Conservation (phyloP, 2,113 vertebrate species). For the Triplophysa dalaica region DNA sequence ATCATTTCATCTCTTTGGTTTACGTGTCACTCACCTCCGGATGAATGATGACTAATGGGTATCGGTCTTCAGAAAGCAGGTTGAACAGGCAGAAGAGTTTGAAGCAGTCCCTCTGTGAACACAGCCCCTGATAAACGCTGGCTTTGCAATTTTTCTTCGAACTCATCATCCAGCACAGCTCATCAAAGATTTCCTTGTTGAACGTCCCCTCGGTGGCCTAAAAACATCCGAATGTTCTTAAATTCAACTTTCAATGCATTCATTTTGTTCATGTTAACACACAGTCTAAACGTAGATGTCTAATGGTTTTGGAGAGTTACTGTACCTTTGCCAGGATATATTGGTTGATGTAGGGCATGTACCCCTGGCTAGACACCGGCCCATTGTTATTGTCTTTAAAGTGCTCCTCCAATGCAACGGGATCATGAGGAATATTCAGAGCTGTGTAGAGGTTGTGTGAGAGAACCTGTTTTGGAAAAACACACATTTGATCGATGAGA, state of each 20-base stretch:
- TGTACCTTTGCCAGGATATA: conserved; percentile 79
- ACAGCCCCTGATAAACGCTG: conserved; percentile 49
- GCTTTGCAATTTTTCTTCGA: conserved; percentile 75
- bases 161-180: conserved; percentile 81
- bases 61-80: conserved; percentile 77
- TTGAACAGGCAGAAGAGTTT: conserved; percentile 82
- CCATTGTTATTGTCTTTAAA: conserved; percentile 80
- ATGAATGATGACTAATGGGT: conserved; percentile 76
- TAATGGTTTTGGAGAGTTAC: not conserved
- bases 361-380: conserved; percentile 78
- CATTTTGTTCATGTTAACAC: too few relatives aligned
- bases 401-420: conserved; percentile 75
- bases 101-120: conserved; percentile 72
- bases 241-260: too few relatives aligned
- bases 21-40: conserved; percentile 68
- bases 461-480: conserved; percentile 67
- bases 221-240: not conserved
- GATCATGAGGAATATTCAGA: conserved; percentile 79
- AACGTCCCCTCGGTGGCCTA: conserved; percentile 77
- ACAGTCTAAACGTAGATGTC: too few relatives aligned
- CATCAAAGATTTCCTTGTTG: conserved; percentile 78
- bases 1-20: not conserved
- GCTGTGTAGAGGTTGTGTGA: conserved; percentile 81
- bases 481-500: not conserved
- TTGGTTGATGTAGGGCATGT: conserved; percentile 83